Conservation (phyloP, 2,797 vertebrate genomes). For the Rhincodon typus region DNA sequence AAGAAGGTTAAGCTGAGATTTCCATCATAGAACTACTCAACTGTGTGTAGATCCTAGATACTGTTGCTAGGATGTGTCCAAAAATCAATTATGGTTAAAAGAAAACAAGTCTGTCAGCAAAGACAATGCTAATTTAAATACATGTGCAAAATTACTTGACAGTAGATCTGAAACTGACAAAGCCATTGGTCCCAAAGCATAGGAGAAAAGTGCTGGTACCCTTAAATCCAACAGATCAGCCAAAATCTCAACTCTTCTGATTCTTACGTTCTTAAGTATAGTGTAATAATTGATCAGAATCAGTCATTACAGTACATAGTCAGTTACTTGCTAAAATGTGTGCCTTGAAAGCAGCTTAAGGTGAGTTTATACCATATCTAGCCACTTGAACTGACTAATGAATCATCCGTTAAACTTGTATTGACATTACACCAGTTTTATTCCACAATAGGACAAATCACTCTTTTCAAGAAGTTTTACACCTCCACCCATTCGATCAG, state of each 20-base stretch:
- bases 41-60: not conserved
- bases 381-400: not conserved
- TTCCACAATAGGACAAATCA: not conserved
- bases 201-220: not conserved
- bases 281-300: not conserved
- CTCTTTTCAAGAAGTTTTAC: not conserved
- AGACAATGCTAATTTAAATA: not conserved
- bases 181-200: not conserved
- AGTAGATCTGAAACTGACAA: not conserved
- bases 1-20: not conserved
- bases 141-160: not conserved
- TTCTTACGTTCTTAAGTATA: not conserved
- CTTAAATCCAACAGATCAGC: not conserved
- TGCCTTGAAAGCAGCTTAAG: not conserved
- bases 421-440: not conserved
- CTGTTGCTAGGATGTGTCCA: not conserved
- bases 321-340: not conserved
- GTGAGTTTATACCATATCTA: not conserved
- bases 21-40: not conserved
- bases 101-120: not conserved
- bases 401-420: not conserved
- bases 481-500: not conserved
- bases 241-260: not conserved
- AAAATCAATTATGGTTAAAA: not conserved
- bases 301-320: not conserved